These are phyloP conservation scores for Paracentrotus lividus DNA, from an alignment of 53 echinoderm and acorn worm genomes.

Conservation along the genomic window DNA sequence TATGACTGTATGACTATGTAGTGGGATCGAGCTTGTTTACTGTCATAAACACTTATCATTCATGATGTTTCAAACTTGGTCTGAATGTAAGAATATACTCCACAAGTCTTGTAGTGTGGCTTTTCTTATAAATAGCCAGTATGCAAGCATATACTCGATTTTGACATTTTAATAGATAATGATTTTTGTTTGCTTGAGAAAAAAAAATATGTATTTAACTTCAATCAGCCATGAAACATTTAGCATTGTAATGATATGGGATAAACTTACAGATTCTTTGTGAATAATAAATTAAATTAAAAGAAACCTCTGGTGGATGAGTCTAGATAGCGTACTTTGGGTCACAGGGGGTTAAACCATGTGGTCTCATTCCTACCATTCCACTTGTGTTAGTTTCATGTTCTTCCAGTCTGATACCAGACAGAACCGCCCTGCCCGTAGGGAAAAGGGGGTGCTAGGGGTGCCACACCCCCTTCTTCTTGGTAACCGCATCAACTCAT, in stretches of 20 bases:
- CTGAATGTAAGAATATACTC: no score
- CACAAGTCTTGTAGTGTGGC: no score
- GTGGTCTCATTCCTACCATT: slow-evolving; percentile 55
- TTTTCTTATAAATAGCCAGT: no score
- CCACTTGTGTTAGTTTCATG: slow-evolving; percentile 27
- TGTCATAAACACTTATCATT: no score
- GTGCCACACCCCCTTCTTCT: background rate
- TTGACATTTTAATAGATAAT: no score
- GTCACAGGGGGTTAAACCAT: slow-evolving; percentile 39
- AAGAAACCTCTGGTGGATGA: slow-evolving; percentile 22
- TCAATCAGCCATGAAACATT: no score
- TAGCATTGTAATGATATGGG: background rate
- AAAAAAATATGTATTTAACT: no score
- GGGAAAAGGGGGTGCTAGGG: background rate
- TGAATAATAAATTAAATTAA: background rate
- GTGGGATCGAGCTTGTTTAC: background rate
- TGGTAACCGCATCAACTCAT: no score
- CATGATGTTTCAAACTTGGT: no score
- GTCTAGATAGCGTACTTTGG: background rate
- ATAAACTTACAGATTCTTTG: background rate
- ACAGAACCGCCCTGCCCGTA: background rate
- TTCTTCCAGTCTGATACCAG: slow-evolving; percentile 45
- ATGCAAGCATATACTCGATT: no score
- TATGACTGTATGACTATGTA: background rate
- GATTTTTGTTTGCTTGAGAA: no score